These are phyloP conservation scores for Pseudomyrmex sp. DNA, from an alignment of 1,140 invertebrate species.

Conservation along the genomic window DNA sequence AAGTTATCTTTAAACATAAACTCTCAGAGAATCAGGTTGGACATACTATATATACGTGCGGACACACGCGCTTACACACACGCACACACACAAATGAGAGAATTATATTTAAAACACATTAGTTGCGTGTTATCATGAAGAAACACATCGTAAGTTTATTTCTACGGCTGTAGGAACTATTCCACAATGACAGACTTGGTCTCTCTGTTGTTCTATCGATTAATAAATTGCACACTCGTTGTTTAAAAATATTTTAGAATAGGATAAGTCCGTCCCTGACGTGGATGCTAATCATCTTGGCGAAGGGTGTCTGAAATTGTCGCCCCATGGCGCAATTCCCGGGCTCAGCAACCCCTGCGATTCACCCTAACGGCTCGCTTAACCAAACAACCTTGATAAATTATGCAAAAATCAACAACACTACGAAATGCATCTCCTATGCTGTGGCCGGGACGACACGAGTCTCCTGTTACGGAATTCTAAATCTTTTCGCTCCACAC, in stretches of 20 bases:
- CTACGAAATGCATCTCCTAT: slow-evolving; percentile 77
- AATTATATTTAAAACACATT: slow-evolving; percentile 25
- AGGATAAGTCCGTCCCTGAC: slow-evolving; percentile 76
- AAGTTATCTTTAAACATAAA: slow-evolving; percentile 17
- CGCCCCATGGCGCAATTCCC: slow-evolving; percentile 77
- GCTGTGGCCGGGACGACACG: slow-evolving; percentile 58
- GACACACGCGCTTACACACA: too few species aligned
- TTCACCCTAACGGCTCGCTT: slow-evolving; percentile 81
- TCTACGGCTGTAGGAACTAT: neutral
- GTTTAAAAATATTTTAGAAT: slow-evolving; percentile 51
- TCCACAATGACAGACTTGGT: neutral
- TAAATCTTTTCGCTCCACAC: slow-evolving; percentile 1
- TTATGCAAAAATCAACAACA: slow-evolving; percentile 85
- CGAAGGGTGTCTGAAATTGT: slow-evolving; percentile 82
- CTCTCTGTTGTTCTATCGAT: neutral
- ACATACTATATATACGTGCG: neutral
- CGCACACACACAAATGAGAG: neutral
- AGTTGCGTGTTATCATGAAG: neutral
- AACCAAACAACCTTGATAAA: slow-evolving; percentile 84
- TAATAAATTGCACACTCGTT: neutral
- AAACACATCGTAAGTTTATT: neutral
- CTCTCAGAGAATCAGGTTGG: neutral
- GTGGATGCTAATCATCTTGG: slow-evolving; percentile 82
- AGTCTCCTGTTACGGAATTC: slow-evolving; percentile 42
- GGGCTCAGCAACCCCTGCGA: slow-evolving; percentile 74